These are phyloP conservation scores for Bos indicus DNA, from an alignment of 2,113 vertebrate genomes.

Conservation along the genomic window DNA sequence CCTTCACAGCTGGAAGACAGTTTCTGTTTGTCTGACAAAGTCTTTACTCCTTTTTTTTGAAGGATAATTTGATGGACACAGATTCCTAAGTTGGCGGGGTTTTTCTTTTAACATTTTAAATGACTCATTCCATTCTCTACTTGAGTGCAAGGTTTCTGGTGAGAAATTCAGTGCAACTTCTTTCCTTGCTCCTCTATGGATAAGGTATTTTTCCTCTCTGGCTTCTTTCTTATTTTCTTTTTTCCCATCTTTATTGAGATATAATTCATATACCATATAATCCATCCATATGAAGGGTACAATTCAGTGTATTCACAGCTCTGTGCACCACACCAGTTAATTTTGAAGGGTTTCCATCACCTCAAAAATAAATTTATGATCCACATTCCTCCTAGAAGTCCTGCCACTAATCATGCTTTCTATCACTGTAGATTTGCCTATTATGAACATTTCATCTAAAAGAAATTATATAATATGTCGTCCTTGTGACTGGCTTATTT, in stretches of 20 bases:
- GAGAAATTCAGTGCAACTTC: background rate
- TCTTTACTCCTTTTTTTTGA: background rate
- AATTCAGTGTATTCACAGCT: background rate
- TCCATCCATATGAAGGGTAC: background rate
- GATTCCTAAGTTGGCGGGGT: background rate
- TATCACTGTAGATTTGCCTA: background rate
- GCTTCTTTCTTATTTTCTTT: background rate
- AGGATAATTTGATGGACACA: background rate
- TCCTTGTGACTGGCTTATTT: background rate
- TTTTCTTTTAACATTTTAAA: background rate
- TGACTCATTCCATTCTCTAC: background rate
- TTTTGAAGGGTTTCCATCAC: background rate
- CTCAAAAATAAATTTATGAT: background rate
- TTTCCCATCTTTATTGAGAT: background rate
- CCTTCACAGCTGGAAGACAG: rapidly evolving
- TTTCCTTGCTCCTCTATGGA: background rate
- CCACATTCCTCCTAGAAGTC: background rate
- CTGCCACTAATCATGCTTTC: background rate
- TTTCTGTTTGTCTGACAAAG: background rate
- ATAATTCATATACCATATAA: background rate
- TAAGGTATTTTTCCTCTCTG: background rate
- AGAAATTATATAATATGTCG: background rate
- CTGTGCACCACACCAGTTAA: background rate
- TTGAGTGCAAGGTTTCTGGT: background rate
- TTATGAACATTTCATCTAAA: background rate